phyloP scores from a whole-genome alignment of 1,140 invertebrate genomes.

The Asobara japonica region DNA sequence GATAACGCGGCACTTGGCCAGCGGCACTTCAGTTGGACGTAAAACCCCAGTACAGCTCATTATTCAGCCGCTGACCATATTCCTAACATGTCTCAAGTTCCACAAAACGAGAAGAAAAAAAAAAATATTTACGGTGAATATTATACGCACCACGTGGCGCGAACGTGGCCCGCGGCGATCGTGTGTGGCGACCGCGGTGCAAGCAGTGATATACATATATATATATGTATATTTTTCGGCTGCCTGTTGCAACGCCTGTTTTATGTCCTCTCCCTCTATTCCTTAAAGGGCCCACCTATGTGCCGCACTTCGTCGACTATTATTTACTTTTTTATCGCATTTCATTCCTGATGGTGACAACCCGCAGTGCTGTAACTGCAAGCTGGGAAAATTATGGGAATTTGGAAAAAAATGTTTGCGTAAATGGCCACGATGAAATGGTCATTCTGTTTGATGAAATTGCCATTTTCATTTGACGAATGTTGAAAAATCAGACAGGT shows the following conservation, averaged over 20 bases:
- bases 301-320: slow-evolving; percentile 2
- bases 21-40: slow-evolving; percentile 7
- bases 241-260: background rate
- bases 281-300: background rate
- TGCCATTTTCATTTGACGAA: background rate
- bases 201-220: background rate
- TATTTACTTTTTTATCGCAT: background rate
- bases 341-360: background rate
- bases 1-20: background rate
- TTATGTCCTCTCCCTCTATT: background rate
- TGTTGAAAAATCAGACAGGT: no score
- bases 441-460: background rate
- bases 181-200: background rate
- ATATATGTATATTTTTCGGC: background rate
- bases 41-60: background rate
- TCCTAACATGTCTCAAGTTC: slow-evolving; percentile 13
- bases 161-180: slow-evolving; percentile 14
- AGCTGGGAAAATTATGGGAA: background rate
- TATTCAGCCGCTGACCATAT: slow-evolving; percentile 1
- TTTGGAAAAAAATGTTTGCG: background rate
- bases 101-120: background rate
- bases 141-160: slow-evolving; percentile 19
- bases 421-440: background rate
- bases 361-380: background rate
- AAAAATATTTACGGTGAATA: background rate